Conservation (phyloP, 1,140 invertebrate species). For the Lucilia sericata region DNA sequence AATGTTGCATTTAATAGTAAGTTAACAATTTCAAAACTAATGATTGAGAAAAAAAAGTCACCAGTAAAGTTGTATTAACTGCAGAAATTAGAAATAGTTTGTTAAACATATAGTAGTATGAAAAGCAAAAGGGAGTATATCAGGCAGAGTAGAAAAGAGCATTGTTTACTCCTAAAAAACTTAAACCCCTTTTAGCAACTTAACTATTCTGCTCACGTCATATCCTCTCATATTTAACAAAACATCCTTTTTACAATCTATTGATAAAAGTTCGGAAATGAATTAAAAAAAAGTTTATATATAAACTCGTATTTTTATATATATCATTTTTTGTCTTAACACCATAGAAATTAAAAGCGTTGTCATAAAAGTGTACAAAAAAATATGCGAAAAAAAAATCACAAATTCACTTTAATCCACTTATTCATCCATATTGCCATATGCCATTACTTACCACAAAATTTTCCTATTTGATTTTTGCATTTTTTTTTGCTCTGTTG, state of each 20-base stretch:
- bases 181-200: no score
- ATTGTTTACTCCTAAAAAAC: no score
- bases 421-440: constrained; percentile 39
- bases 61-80: no score
- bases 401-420: constrained; percentile 29
- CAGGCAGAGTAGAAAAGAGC: no score
- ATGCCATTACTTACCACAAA: constrained; percentile 26
- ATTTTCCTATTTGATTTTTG: not conserved
- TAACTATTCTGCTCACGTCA: not conserved
- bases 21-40: no score
- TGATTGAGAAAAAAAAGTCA: no score
- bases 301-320: not conserved
- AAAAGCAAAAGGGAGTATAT: no score
- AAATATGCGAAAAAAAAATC: not conserved
- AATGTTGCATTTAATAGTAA: no score
- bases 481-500: not conserved
- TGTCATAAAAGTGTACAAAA: not conserved
- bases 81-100: no score
- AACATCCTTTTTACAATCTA: not conserved
- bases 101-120: no score
- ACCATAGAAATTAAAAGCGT: not conserved
- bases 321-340: not conserved
- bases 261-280: not conserved
- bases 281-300: not conserved
- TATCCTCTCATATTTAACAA: not conserved